Conservation (phyloP, 1,140 invertebrate species). For the Drosophila albomicans region DNA sequence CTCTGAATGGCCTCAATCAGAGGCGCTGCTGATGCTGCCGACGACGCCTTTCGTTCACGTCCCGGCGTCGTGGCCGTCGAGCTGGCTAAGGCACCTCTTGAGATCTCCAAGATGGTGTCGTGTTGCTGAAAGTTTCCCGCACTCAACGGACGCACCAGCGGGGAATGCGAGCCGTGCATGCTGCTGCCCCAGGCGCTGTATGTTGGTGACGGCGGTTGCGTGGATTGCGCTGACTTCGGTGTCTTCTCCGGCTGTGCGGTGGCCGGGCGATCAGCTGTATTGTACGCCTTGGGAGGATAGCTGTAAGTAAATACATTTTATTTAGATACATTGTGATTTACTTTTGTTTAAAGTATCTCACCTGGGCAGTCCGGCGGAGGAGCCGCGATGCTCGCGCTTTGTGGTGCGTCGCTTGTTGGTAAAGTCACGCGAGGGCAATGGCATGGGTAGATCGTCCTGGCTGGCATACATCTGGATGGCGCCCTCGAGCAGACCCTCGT, state of each 20-base stretch:
- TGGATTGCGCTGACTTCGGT: conserved; percentile 71
- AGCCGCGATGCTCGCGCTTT: conserved; percentile 79
- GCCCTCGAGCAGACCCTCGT: conserved; percentile 82
- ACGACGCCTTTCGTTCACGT: neutral
- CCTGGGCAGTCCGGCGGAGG: conserved; percentile 77
- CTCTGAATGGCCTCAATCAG: conserved; percentile 88
- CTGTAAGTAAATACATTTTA: conserved; percentile 8
- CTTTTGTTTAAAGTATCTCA: conserved; percentile 2
- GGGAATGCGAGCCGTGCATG: conserved; percentile 73
- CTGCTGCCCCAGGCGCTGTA: conserved; percentile 80
- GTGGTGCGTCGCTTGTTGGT: conserved; percentile 74
- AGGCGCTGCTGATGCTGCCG: conserved; percentile 86
- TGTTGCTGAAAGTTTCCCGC: conserved; percentile 88
- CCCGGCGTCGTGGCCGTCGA: conserved; percentile 36
- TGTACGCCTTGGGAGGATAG: conserved; percentile 52
- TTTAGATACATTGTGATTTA: neutral
- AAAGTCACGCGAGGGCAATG: conserved; percentile 74
- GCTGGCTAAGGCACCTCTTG: conserved; percentile 54
- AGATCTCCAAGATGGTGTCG: conserved; percentile 79
- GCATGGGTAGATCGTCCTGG: conserved; percentile 79
- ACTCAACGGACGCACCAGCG: conserved; percentile 85
- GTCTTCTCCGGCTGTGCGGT: conserved; percentile 83
- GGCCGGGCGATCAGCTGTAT: conserved; percentile 67
- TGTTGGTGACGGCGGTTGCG: conserved; percentile 79
- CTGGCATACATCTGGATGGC: conserved; percentile 84